Percentiles rank a stretch among this genome's conserved stretches.
Conservation (phyloP, 2,888 invertebrate species). For the Phengaris alcon region DNA sequence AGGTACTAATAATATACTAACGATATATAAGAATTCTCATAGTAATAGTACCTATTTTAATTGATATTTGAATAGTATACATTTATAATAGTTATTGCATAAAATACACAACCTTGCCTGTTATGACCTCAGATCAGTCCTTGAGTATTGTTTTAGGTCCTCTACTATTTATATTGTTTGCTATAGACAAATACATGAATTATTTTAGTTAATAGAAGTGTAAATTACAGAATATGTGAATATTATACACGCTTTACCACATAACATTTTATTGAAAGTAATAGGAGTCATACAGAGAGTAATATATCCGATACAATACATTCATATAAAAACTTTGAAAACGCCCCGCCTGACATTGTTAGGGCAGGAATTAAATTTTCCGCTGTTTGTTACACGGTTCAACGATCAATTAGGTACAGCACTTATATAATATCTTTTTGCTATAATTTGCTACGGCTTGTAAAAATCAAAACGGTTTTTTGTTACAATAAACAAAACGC, state of each 20-base stretch:
- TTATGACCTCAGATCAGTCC: conserved; percentile 8
- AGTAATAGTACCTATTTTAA: not conserved
- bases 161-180: not conserved
- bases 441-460: not conserved
- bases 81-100: not conserved
- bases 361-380: conserved; percentile 31
- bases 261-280: not conserved
- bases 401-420: conserved; percentile 29
- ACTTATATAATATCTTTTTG: conserved; percentile 27
- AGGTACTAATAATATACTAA: not conserved
- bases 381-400: conserved; percentile 33
- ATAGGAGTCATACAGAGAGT: conserved; percentile 40
- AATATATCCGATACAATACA: conserved; percentile 26
- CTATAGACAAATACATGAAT: not conserved
- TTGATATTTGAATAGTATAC: not conserved
- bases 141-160: conserved; percentile 2
- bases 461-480: conserved; percentile 4
- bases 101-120: conserved; percentile 8
- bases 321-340: conserved; percentile 25
- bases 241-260: not conserved
- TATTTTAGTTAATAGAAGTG: not conserved
- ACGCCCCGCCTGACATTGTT: conserved; percentile 29
- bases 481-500: not conserved
- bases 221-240: not conserved
- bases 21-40: not conserved